These are phyloP conservation scores for Apoda limacodes DNA, from an alignment of 2,888 invertebrate genomes.

Conservation along the genomic window DNA sequence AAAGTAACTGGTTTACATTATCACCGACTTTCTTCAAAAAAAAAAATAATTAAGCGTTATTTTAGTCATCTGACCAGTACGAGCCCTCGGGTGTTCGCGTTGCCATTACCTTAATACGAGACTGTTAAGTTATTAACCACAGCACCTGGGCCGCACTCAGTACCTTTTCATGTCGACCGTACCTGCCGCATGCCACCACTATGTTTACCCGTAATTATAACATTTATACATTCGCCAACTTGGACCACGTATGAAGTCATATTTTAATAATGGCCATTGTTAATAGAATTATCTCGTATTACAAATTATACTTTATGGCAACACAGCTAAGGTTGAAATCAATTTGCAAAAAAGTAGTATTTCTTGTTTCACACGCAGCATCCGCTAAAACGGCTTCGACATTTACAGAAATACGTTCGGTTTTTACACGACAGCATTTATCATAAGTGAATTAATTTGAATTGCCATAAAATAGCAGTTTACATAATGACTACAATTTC, in stretches of 20 bases:
- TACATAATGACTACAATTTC: constrained; percentile 46
- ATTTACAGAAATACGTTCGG: constrained; percentile 47
- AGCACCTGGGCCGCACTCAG: constrained; percentile 40
- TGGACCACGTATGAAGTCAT: constrained; percentile 37
- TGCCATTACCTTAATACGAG: constrained; percentile 49
- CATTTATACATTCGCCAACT: constrained; percentile 45
- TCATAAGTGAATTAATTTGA: constrained; percentile 64
- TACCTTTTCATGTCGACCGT: constrained; percentile 39
- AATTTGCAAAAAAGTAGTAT: constrained; percentile 23
- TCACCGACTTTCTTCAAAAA: no score
- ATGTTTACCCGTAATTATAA: constrained; percentile 46
- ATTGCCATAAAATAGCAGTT: constrained; percentile 55
- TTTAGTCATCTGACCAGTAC: no score
- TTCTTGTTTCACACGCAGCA: constrained; percentile 39
- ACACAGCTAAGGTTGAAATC: constrained; percentile 17
- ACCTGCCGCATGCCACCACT: constrained; percentile 38
- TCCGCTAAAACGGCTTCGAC: constrained; percentile 43
- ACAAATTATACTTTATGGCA: constrained; percentile 17
- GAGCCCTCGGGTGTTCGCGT: constrained; percentile 25
- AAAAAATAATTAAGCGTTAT: no score
- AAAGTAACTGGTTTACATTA: no score
- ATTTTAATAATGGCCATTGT: constrained; percentile 41
- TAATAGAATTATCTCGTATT: constrained; percentile 18
- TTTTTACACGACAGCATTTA: constrained; percentile 46
- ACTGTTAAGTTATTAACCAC: constrained; percentile 48